Evolutionary conservation across 2,888 invertebrate genomes (phyloP), one percentile per base, ranked within the genome.

Genomic region (Oasisia sp.): DNA sequence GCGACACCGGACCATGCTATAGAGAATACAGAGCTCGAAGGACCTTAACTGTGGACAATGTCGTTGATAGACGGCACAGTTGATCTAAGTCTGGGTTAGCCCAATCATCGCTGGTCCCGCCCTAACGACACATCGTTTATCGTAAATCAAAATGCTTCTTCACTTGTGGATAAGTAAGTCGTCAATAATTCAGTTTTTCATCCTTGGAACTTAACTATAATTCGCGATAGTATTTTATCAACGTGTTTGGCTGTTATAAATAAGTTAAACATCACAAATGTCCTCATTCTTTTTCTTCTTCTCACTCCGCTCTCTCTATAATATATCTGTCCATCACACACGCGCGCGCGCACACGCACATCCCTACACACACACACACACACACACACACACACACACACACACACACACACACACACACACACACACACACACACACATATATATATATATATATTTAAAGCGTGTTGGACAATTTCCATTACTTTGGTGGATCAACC

Each of bases 281-380:
- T 12, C 19, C n/a, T 8, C n/a, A n/a, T n/a, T 3, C n/a, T 91
- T 32, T 91, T n/a, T 32, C 11, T 38, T 32, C 32, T 44, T 74
- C 91, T 91, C 92, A 95, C 95, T 98, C 97, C 96, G 99, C 99
- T 95, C 98, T 98, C 0, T 98, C 98, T 93, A 99, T 98, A 96
- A 96, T 98, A 98, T 92, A 98, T 97, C 93, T 98, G 19, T 19
- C 7, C 27, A 14, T 19, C 74, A 14, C 19, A 14, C 27, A 19
- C 74, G 1, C 27, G 7, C 74, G 7, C 27, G 7, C 74, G 14
- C 27, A 19, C 50, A 74, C 19, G 19, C 27, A 74, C 38, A 9
- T 19, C 7, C 27, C 19, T 19, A 7, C 74, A 14, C 19, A 14
- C 27, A 19, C 74, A 14, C 27, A 19, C 74, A 14, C 27, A 19